A percentile compares a stretch with the other conserved stretches of the same genome.
These are phyloP conservation scores for Archilochus colubris DNA, from an alignment of 2,113 vertebrate species.

Conservation along the genomic window DNA sequence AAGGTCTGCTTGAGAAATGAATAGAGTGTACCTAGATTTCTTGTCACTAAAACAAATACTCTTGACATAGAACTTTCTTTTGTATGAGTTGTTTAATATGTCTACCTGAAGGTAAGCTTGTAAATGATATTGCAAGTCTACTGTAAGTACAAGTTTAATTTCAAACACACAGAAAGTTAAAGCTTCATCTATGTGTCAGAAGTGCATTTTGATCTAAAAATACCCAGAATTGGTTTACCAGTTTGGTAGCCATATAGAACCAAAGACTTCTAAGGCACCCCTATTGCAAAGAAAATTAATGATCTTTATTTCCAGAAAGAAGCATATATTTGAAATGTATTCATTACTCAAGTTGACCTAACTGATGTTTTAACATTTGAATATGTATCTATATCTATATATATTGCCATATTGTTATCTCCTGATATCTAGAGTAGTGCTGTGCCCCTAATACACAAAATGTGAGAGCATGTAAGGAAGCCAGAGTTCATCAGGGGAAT, in stretches of 20 bases:
- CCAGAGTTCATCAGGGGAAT: conserved; percentile 1
- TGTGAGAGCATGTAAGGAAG: conserved; percentile 60
- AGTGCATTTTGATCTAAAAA: not conserved
- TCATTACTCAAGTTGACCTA: conserved; percentile 68
- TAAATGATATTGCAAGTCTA: not conserved
- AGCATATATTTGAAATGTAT: conserved; percentile 16
- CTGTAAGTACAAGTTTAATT: not conserved
- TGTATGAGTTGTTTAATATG: conserved; percentile 20
- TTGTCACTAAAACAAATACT: conserved; percentile 33
- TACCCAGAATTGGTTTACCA: not conserved
- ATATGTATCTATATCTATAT: conserved; percentile 62
- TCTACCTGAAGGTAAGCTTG: not conserved
- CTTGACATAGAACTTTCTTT: not conserved
- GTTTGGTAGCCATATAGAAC: not conserved
- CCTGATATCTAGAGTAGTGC: conserved; percentile 62
- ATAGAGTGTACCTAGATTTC: conserved; percentile 18
- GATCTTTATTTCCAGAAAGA: conserved; percentile 29
- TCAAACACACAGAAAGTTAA: not conserved
- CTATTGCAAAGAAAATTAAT: not conserved
- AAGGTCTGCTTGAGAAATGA: conserved; percentile 68
- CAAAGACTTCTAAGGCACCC: conserved; percentile 42
- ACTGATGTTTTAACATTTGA: conserved; percentile 57
- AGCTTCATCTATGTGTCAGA: not conserved
- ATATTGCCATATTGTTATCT: conserved; percentile 64
- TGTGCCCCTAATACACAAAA: conserved; percentile 62